A percentile compares a stretch with the other conserved stretches of the same genome.
These are phyloP conservation scores for Dendrolimus kikuchii DNA, from an alignment of 1,140 invertebrate genomes.

Conservation along the genomic window DNA sequence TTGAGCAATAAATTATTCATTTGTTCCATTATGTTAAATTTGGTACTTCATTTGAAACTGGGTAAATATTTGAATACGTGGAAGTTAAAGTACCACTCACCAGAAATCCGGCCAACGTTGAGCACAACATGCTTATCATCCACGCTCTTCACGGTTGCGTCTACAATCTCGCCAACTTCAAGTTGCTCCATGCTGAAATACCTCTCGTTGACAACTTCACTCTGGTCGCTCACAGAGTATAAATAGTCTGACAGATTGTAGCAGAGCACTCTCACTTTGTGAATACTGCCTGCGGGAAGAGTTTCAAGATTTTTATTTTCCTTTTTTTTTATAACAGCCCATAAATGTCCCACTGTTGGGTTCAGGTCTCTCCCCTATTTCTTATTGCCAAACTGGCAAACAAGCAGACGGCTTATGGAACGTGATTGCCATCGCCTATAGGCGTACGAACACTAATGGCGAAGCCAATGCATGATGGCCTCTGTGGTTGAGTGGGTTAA, in stretches of 20 bases:
- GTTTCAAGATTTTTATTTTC: not conserved
- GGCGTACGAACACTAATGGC: too few species aligned
- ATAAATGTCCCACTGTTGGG: too few species aligned
- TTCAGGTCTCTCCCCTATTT: too few species aligned
- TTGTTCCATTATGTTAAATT: too few species aligned
- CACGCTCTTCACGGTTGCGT: conserved; percentile 28
- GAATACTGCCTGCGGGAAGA: conserved; percentile 34
- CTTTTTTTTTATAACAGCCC: not conserved
- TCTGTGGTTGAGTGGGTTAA: too few species aligned
- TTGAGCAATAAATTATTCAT: too few species aligned
- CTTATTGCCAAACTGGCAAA: too few species aligned
- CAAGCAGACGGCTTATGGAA: too few species aligned
- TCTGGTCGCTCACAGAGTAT: conserved; percentile 46
- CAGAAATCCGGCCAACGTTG: conserved; percentile 27
- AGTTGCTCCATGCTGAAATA: conserved; percentile 40
- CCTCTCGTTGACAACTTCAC: conserved; percentile 26
- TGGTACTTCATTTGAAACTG: too few species aligned
- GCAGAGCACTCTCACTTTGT: conserved; percentile 39
- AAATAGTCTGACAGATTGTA: conserved; percentile 49
- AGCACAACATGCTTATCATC: conserved; percentile 27
- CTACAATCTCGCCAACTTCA: conserved; percentile 27
- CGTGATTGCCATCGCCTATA: too few species aligned
- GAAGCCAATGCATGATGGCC: too few species aligned
- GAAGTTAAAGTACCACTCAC: conserved; percentile 16
- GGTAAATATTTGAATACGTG: too few species aligned